Evolutionary conservation across 1,140 invertebrate genomes (phyloP).

Genomic region (Ctenoplectra terminalis): DNA sequence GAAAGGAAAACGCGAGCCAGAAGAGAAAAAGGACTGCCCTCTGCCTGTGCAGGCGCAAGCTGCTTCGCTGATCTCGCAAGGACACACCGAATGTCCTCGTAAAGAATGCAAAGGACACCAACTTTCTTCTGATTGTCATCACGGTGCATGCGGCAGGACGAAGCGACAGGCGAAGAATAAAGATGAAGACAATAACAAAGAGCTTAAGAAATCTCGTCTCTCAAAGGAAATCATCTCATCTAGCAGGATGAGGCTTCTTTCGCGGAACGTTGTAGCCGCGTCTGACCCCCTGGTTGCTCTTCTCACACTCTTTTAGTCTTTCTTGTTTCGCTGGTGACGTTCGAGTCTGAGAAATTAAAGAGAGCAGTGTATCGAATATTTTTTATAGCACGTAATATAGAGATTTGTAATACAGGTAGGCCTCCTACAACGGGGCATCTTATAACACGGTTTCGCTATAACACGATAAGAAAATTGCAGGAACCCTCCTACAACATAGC

Average conservation of each 20-base stretch:
- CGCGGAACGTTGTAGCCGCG: background rate
- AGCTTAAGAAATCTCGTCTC: constrained; percentile 32
- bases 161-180: constrained; percentile 11
- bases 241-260: background rate
- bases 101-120: constrained; percentile 9
- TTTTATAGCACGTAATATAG: no score
- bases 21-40: background rate
- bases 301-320: background rate
- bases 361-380: no score
- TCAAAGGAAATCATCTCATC: constrained; percentile 34
- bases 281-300: background rate
- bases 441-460: no score
- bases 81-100: constrained; percentile 15
- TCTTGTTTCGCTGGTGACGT: background rate
- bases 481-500: no score
- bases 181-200: constrained; percentile 36
- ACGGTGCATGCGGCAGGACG: background rate
- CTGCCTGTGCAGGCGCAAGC: accelerated
- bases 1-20: background rate
- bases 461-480: no score
- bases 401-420: no score
- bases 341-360: constrained; percentile 1
- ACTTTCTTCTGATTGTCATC: constrained; percentile 21
- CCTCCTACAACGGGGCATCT: no score
- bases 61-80: constrained; percentile 3